Percentiles rank a stretch among this genome's conserved stretches.
Conservation (phyloP, 2,797 vertebrate species). For the Notamacropus eugenii region DNA sequence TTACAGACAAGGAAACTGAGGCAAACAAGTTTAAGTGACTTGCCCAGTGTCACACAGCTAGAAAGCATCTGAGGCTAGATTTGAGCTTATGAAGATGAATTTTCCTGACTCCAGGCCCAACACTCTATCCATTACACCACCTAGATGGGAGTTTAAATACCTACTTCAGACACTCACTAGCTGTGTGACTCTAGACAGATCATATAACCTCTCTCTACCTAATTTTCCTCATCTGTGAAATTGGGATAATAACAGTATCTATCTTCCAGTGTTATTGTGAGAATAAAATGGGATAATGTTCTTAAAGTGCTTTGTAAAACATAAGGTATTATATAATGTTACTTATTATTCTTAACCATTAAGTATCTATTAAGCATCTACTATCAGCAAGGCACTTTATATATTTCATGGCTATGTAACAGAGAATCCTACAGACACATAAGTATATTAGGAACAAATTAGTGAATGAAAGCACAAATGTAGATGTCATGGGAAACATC, state of each 20-base stretch:
- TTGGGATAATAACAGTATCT: background rate
- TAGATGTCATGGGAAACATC: background rate
- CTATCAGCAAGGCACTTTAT: background rate
- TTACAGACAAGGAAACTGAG: too few relatives aligned
- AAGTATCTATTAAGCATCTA: background rate
- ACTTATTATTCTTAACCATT: background rate
- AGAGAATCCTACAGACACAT: background rate
- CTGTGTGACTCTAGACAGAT: background rate
- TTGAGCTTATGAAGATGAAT: too few relatives aligned
- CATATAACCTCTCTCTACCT: background rate
- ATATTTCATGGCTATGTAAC: background rate
- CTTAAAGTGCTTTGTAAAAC: background rate
- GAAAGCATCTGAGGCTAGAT: too few relatives aligned
- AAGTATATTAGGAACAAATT: slow-evolving; percentile 1
- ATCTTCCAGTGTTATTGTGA: background rate
- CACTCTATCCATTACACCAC: too few relatives aligned
- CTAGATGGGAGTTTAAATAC: background rate
- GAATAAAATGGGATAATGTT: background rate
- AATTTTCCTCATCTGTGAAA: background rate
- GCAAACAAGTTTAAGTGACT: too few relatives aligned
- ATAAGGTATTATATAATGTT: background rate
- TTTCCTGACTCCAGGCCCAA: too few relatives aligned
- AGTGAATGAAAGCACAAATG: background rate
- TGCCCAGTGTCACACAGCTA: too few relatives aligned
- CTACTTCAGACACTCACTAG: background rate